Evolutionary conservation across 2,113 vertebrate species (phyloP).

Genomic region (Pluvianellus socialis): DNA sequence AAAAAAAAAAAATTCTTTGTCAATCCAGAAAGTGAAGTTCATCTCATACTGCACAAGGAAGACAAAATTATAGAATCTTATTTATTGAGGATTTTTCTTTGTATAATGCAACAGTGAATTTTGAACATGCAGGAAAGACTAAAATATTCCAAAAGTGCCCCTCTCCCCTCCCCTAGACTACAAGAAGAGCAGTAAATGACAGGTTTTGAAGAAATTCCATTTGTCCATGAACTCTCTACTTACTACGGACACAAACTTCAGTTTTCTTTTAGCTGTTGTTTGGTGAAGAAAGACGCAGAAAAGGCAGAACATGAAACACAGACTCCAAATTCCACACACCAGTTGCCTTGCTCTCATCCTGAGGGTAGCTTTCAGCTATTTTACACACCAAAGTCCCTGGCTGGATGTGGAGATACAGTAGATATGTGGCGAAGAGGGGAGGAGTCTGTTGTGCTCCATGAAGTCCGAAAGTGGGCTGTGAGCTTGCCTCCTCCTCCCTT

Average conservation of each 20-base stretch:
- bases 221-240: constrained; percentile 9
- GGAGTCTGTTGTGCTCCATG: background rate
- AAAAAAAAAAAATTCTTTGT: background rate
- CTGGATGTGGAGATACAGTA: background rate
- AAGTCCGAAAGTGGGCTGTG: background rate
- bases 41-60: background rate
- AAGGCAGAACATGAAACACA: constrained; percentile 40
- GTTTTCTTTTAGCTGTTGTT: constrained; percentile 55
- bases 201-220: background rate
- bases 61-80: background rate
- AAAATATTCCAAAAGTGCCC: background rate
- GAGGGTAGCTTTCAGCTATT: background rate
- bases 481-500: background rate
- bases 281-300: constrained; percentile 25
- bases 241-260: constrained; percentile 72
- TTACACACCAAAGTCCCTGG: background rate
- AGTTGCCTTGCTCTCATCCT: constrained; percentile 43
- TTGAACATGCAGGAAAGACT: background rate
- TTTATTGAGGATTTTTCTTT: background rate
- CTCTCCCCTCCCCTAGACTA: background rate
- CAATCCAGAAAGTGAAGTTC: background rate
- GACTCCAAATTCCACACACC: constrained; percentile 36
- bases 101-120: background rate
- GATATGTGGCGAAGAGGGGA: background rate
- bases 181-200: background rate